phyloP scores from a whole-genome alignment of 2,113 vertebrate genomes.

The Dasyornis broadbenti region DNA sequence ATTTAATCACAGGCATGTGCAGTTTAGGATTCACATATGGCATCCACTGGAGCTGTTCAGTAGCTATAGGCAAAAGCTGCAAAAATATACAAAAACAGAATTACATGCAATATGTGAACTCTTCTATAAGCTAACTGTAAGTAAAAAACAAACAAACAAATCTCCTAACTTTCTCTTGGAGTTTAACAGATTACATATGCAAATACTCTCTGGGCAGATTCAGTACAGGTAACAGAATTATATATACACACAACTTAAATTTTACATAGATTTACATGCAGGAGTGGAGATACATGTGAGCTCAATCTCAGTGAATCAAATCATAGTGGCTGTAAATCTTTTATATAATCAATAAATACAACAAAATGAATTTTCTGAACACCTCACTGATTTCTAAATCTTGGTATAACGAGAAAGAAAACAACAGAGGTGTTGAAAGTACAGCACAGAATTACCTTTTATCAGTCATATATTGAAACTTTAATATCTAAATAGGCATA shows the following conservation, averaged over 20 bases:
- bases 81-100: neutral
- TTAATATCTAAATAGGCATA: neutral
- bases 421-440: neutral
- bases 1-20: slow-evolving; percentile 75
- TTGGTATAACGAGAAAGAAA: neutral
- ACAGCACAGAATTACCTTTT: neutral
- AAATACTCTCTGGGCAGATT: neutral
- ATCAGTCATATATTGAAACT: neutral
- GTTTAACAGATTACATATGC: neutral
- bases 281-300: neutral
- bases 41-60: slow-evolving; percentile 82
- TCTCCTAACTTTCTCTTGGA: neutral
- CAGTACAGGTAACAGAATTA: neutral
- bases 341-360: neutral
- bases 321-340: neutral
- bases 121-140: neutral
- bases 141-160: neutral
- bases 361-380: neutral
- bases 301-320: neutral
- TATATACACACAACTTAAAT: neutral
- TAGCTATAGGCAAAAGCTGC: slow-evolving; percentile 80
- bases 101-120: neutral
- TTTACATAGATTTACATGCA: neutral
- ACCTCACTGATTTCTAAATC: neutral
- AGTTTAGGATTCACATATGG: slow-evolving; percentile 71